Base-by-base conservation (phyloP, 2,113 vertebrate species). In the Beaufortia kweichowensis region DNA sequence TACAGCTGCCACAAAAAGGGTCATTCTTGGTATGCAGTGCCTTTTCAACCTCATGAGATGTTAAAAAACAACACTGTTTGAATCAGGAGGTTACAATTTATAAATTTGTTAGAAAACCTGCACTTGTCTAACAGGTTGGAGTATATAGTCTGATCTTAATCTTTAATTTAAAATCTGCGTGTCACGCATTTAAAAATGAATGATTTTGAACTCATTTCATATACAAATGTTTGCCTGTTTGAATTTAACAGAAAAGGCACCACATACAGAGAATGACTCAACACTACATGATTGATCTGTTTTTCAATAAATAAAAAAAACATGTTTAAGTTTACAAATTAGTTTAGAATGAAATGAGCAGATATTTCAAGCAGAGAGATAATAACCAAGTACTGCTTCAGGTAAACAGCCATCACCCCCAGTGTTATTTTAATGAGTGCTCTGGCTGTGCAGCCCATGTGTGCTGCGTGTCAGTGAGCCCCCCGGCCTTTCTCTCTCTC, bases 381-480 rank as follows among this genome's bases (percentile, higher is more conserved):
- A 17, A 17, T 14, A 28, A 23, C n/a, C n/a, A 35, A 33, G 3
- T 14, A 7, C 67, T 55, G 6, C 67, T 53, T 70, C 12, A 70
- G 29, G 53, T 55, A 70, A 35, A 68, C 65, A 68, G 65, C 24
- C 65, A 67, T 4, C 26, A 4, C 24, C 43, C 41, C 28, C 67
- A 56, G 19, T 77, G 55, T 48, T 77, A 24, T 68, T 68, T 26
- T 77, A 56, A 77, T 61, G 55, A 69, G 17, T 69, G 64, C n/a
- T 57, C 28, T 50, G 26, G 26, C 65, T 77, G 69, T 64, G 24
- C 29, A 19, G 33, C 68, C 68, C 55, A 21, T 28, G 69, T 59
- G 84, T 81, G 86, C 85, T 84, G 83, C 87, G 83, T 88, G 83
- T 88, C 87, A 90, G 87, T 89, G 80, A 89, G 85, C 78, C 82